Percentiles rank a stretch among this genome's conserved stretches.
phyloP scores from a whole-genome alignment of 2,888 invertebrate genomes.

The Ormia ochracea region DNA sequence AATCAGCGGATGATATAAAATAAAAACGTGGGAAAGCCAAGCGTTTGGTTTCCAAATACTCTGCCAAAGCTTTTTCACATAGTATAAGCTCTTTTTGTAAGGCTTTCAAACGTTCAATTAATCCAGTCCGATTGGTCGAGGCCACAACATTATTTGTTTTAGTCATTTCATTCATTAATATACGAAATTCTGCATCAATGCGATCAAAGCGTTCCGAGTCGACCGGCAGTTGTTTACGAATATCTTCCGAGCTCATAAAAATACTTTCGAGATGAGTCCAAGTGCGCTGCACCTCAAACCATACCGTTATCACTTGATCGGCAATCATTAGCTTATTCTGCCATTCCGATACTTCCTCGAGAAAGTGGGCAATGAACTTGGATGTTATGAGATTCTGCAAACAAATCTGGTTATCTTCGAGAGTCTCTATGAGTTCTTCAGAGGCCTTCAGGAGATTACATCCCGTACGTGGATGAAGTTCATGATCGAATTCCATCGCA shows the following conservation, averaged over 20 bases:
- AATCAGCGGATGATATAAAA: conserved; percentile 96
- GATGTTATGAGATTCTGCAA: conserved; percentile 97
- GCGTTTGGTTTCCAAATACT: conserved; percentile 97
- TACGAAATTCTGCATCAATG: conserved; percentile 93
- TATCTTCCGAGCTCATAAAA: conserved; percentile 98
- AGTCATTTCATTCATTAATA: conserved; percentile 78
- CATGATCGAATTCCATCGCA: conserved; percentile 94
- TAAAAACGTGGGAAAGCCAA: conserved; percentile 97
- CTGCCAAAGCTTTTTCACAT: conserved; percentile 97
- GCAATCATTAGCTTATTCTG: conserved; percentile 94
- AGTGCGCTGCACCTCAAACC: conserved; percentile 97
- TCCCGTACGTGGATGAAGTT: conserved; percentile 91
- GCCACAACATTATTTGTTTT: conserved; percentile 86
- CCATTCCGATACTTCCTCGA: conserved; percentile 96
- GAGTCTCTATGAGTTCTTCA: conserved; percentile 96
- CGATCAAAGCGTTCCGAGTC: conserved; percentile 95
- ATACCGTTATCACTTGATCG: conserved; percentile 93
- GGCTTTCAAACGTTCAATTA: conserved; percentile 87
- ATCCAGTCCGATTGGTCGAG: conserved; percentile 90
- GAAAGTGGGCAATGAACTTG: conserved; percentile 96
- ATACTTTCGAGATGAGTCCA: conserved; percentile 99
- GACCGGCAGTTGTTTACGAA: conserved; percentile 93
- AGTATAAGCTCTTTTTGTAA: conserved; percentile 90
- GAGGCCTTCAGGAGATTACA: conserved; percentile 91
- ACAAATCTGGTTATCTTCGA: conserved; percentile 97